phyloP scores from a whole-genome alignment of 2,888 invertebrate species.

The Cantharis flavilabris region DNA sequence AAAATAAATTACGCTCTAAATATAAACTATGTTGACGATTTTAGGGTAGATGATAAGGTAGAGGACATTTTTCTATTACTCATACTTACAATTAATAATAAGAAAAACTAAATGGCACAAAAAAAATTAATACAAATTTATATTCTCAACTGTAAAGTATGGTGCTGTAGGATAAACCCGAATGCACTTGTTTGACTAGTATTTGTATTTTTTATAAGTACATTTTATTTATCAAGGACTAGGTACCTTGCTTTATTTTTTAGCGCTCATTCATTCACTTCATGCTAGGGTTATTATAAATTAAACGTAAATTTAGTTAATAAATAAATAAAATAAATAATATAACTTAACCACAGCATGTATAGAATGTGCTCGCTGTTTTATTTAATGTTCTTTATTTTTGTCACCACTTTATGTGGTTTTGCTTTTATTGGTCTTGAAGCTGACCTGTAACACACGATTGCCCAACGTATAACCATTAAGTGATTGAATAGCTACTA shows the following conservation, averaged over 20 bases:
- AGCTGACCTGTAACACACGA: slow-evolving; percentile 95
- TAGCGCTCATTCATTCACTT: slow-evolving; percentile 30
- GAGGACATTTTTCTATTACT: background rate
- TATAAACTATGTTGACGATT: slow-evolving; percentile 40
- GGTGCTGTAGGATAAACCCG: slow-evolving; percentile 55
- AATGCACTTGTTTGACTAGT: slow-evolving; percentile 57
- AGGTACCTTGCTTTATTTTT: slow-evolving; percentile 12
- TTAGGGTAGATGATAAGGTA: slow-evolving; percentile 40
- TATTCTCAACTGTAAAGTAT: slow-evolving; percentile 41
- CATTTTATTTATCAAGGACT: slow-evolving; percentile 34
- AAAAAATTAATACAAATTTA: slow-evolving; percentile 45
- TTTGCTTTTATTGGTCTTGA: slow-evolving; percentile 92
- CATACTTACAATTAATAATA: slow-evolving; percentile 29
- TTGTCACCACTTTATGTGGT: slow-evolving; percentile 58
- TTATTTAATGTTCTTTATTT: slow-evolving; percentile 2
- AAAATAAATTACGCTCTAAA: slow-evolving; percentile 42
- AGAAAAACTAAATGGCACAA: slow-evolving; percentile 47
- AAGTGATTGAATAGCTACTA: slow-evolving; percentile 93
- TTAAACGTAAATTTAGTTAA: slow-evolving; percentile 20
- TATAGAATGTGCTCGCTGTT: slow-evolving; percentile 7
- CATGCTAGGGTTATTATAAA: slow-evolving; percentile 33
- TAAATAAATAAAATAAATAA: slow-evolving; percentile 33
- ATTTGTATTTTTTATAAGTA: slow-evolving; percentile 55
- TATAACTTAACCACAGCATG: slow-evolving; percentile 21
- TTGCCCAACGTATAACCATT: slow-evolving; percentile 96